phyloP scores from a whole-genome alignment of 2,797 vertebrate genomes.

The Helarctos malayanus region DNA sequence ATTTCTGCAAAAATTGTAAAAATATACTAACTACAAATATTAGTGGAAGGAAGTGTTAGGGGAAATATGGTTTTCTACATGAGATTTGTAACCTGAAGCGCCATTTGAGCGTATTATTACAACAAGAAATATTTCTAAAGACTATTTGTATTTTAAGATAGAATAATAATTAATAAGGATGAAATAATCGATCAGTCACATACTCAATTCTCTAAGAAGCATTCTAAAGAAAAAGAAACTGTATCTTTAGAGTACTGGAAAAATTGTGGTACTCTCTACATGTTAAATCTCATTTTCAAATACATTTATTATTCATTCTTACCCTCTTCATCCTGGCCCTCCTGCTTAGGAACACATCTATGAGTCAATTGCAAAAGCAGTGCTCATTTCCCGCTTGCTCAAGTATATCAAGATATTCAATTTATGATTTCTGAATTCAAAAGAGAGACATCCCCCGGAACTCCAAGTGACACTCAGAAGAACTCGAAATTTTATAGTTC shows the following conservation, averaged over 20 bases:
- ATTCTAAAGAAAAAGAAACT: background rate
- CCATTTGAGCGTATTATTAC: background rate
- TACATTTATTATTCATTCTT: slow-evolving; percentile 74
- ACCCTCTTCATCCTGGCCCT: slow-evolving; percentile 76
- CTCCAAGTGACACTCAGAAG: slow-evolving; percentile 84
- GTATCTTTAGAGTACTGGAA: background rate
- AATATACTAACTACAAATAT: slow-evolving; percentile 22
- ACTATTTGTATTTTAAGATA: background rate
- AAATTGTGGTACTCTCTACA: slow-evolving; percentile 44
- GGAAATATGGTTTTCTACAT: slow-evolving; percentile 5
- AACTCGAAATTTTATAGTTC: slow-evolving; percentile 86
- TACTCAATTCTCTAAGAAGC: slow-evolving; percentile 30
- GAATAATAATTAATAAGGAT: slow-evolving; percentile 31
- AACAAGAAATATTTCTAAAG: slow-evolving; percentile 6
- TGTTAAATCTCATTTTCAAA: slow-evolving; percentile 83
- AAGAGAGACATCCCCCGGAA: slow-evolving; percentile 82
- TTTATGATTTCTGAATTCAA: slow-evolving; percentile 85
- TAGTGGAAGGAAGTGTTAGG: background rate
- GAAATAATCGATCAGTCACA: background rate
- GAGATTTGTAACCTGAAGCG: background rate
- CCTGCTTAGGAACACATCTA: slow-evolving; percentile 77
- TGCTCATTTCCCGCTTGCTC: slow-evolving; percentile 86
- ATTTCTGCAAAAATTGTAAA: background rate
- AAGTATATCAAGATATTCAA: slow-evolving; percentile 87
- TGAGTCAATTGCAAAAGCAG: slow-evolving; percentile 79